Percentiles rank a stretch among this genome's conserved stretches.
These are phyloP conservation scores for Variabilichromis moorii DNA, from an alignment of 2,113 vertebrate species.

Conservation along the genomic window DNA sequence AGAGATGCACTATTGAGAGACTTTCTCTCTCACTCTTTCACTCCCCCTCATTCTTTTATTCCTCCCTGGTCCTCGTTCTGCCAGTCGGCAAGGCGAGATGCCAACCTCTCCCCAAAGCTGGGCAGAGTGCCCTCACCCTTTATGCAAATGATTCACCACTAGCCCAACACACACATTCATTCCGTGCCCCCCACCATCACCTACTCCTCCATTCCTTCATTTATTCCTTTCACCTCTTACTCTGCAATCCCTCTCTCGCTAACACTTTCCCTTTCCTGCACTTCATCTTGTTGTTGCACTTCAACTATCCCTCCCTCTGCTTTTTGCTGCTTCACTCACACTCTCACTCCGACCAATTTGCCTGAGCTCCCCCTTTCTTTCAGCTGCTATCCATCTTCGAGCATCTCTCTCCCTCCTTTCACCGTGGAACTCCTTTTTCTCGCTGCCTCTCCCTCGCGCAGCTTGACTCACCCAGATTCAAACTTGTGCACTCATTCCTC, in stretches of 20 bases:
- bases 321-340: neutral
- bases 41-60: slow-evolving; percentile 71
- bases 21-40: slow-evolving; percentile 63
- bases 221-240: slow-evolving; percentile 32
- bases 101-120: slow-evolving; percentile 72
- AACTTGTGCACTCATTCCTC: slow-evolving; percentile 47
- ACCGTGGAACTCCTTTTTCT: slow-evolving; percentile 12
- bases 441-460: neutral
- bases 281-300: slow-evolving; percentile 17
- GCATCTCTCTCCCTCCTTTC: slow-evolving; percentile 19
- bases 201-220: slow-evolving; percentile 19
- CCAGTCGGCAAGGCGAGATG: slow-evolving; percentile 66
- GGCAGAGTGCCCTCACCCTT: slow-evolving; percentile 72
- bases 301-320: neutral
- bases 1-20: slow-evolving; percentile 66
- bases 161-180: slow-evolving; percentile 50
- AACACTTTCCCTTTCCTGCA: slow-evolving; percentile 9
- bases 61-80: slow-evolving; percentile 61
- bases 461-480: slow-evolving; percentile 32
- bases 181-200: slow-evolving; percentile 36
- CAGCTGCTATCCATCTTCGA: slow-evolving; percentile 3
- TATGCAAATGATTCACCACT: slow-evolving; percentile 68
- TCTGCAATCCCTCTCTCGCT: neutral
- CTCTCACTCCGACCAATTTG: neutral
- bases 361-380: neutral